Base-by-base conservation (phyloP, 1,140 invertebrate species). In the Cydia pomonella region DNA sequence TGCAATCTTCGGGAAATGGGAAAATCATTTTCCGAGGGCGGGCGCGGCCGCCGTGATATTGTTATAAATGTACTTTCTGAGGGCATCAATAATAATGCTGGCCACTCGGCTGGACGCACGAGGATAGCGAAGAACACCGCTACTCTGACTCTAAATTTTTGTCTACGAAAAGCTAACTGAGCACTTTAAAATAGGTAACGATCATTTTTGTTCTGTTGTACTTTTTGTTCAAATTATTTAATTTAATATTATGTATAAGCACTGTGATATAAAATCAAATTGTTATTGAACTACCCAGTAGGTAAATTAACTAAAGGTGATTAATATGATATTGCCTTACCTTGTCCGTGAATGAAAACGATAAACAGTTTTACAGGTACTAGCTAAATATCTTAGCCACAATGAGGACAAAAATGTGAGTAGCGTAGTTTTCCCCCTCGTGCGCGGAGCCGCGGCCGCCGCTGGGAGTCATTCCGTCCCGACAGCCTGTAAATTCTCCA, bases 401-500 rank as follows among this genome's bases (percentile, higher is more conserved):
- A 66, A 63, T 18, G 25, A 25, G 21, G 29, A 73, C 18, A 23
- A 25, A 73, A 33, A 16, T 23, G 23, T 79, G 77, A 81, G 75
- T 82, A 75, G 76, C 77, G 41, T 44, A 23, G 50, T 71, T 75
- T 75, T 81, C 74, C 72, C 59, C 16, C 27, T 29, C 64, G 44
- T 72, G 79, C 76, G 74, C 73, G 77, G 74, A 63, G 83, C 85
- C 83, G 86, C 86, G 84, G 76, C 80, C 80, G 86, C 90, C 90
- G 84, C 82, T 84, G 93, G 93, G 93, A 92, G 86, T 92, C 91
- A 93, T 93, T 93, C 86, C 87, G 79, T 63, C 78, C 88, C 84
- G 92, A 93, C 93, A 92, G 90, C 87, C 88, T 91, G 91, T 93
- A 93, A 93, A 93, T 93, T 93, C 89, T 85, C 92, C 88, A 92